Base-by-base conservation (phyloP, 2,888 invertebrate species). In the Agapetus fuscipes region DNA sequence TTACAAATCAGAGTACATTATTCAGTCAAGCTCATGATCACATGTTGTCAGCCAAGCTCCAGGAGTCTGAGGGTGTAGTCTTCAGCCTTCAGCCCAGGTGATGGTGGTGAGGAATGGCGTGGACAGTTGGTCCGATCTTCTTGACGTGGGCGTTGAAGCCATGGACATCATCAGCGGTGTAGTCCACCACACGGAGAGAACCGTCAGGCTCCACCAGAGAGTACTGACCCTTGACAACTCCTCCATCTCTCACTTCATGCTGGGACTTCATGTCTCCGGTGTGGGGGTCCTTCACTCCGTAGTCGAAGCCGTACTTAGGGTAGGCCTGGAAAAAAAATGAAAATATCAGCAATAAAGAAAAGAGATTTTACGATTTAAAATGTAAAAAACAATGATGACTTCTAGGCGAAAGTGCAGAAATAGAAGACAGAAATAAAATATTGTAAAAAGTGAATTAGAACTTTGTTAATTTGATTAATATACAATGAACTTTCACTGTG, bases 131-230 rank as follows among this genome's bases (percentile, higher is more conserved):
- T 16, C 45, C 48, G 14, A 45, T 41, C 37, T 40, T 48, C 43
- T 45, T 47, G 13, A 47, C 47, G 3, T 37, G 35, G 12, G 47
- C 47, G 25, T 47, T 42, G 39, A 47, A 47, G 11, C 47, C 47
- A 26, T 45, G 28, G 17, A 37, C 17, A 17, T 45, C 45, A 14
- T 47, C 47, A 17, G 47, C 42, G 3, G 31, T 31, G 35, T 47
- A 47, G 36, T 47, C 47, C 7, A 47, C 47, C 7, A 47, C 37
- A 20, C 47, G 45, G 12, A 47, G 13, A n/a, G 45, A 39, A 15
- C 47, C 47, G 33, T 47, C 48, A 6, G 48, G 45, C 31, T 48
- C 48, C 24, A 48, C 48, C 33, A 48, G 28, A 13, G 48, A 45
- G 31, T 48, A 48, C 33, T 45, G 43, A 3, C 46, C 46, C 25